Percentiles rank a stretch among this genome's conserved stretches.
Evolutionary conservation across 2,888 invertebrate genomes (phyloP).

Genomic region (Ischnus inquisitorius): DNA sequence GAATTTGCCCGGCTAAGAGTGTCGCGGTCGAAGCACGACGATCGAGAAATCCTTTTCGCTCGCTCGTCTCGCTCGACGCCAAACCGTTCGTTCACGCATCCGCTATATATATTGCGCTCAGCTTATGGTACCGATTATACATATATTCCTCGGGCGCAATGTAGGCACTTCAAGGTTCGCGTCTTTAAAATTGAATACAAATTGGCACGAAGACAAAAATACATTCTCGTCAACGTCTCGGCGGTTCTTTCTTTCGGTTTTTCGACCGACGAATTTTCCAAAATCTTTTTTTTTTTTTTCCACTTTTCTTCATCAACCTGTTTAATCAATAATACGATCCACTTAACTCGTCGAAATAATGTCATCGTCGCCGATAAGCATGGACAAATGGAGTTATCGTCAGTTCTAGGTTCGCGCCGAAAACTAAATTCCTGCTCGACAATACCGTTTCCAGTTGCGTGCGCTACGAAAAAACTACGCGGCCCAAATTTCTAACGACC

Average conservation of each 20-base stretch:
- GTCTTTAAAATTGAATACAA: slow-evolving; percentile 54
- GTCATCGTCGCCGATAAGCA: neutral
- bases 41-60: neutral
- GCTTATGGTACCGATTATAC: slow-evolving; percentile 38
- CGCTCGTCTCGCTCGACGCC: neutral
- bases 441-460: neutral
- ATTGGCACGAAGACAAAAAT: slow-evolving; percentile 58
- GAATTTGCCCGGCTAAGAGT: neutral
- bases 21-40: neutral
- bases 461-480: neutral
- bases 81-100: slow-evolving; percentile 6
- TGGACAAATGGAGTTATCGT: neutral
- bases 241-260: slow-evolving; percentile 41
- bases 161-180: slow-evolving; percentile 43
- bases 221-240: neutral
- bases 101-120: slow-evolving; percentile 17
- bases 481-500: neutral
- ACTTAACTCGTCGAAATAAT: slow-evolving; percentile 1
- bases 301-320: neutral
- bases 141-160: slow-evolving; percentile 43
- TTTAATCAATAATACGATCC: slow-evolving; percentile 32
- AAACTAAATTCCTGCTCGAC: neutral
- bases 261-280: neutral
- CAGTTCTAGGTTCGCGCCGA: neutral
- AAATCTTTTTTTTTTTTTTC: slow-evolving; percentile 2